phyloP scores from a whole-genome alignment of 2,113 vertebrate species.

The Oreochromis niloticus region DNA sequence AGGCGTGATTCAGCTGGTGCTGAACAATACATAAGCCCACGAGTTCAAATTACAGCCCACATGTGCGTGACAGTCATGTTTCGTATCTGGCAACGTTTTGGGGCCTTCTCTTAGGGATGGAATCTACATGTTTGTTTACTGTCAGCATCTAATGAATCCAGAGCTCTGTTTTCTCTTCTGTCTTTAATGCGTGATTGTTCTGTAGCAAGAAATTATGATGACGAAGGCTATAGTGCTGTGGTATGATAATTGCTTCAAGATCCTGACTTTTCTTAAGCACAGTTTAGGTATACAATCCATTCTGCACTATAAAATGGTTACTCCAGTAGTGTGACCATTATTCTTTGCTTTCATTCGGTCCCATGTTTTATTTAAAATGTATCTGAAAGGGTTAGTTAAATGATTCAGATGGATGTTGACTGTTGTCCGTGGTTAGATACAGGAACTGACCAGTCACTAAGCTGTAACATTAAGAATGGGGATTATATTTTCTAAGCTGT shows the following conservation, averaged over 20 bases:
- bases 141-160: slow-evolving; percentile 14
- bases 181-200: slow-evolving; percentile 12
- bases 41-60: neutral
- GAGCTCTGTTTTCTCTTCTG: neutral
- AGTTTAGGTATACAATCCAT: neutral
- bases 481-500: neutral
- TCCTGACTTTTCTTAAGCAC: neutral
- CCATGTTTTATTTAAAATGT: neutral
- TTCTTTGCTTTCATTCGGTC: neutral
- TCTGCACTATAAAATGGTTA: neutral
- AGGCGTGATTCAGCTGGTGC: neutral
- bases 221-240: neutral
- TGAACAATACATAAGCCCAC: neutral
- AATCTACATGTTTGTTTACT: slow-evolving; percentile 30
- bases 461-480: neutral
- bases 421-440: neutral
- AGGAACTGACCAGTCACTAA: neutral
- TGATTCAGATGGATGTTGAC: neutral
- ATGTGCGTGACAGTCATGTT: slow-evolving; percentile 14
- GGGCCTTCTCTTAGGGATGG: neutral
- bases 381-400: neutral
- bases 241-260: slow-evolving; percentile 54
- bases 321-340: neutral
- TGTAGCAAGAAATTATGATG: slow-evolving; percentile 9
- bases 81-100: neutral